A percentile compares a stretch with the other conserved stretches of the same genome.
phyloP scores from a whole-genome alignment of 2,113 vertebrate genomes.

The Corvus moneduloides region DNA sequence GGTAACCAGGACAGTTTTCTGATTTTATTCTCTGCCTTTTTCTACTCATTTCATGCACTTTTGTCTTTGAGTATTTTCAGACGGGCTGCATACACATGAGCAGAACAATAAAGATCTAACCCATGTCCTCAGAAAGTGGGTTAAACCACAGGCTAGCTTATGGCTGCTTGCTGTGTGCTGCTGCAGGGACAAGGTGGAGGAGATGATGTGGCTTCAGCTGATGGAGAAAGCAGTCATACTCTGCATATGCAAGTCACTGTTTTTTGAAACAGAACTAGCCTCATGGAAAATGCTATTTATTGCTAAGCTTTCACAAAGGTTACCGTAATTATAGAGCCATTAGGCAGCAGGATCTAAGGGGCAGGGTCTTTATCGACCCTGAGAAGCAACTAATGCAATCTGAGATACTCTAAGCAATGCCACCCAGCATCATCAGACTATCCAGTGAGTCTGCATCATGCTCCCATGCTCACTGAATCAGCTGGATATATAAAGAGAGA shows the following conservation, averaged over 20 bases:
- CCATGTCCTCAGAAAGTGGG: not conserved
- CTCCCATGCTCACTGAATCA: not conserved
- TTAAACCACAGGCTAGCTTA: not conserved
- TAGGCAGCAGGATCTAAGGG: not conserved
- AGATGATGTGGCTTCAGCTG: not conserved
- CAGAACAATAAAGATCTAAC: conserved; percentile 17
- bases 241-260: not conserved
- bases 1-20: not conserved
- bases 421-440: not conserved
- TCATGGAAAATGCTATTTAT: conserved; percentile 46
- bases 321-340: not conserved
- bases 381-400: not conserved
- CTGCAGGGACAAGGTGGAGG: not conserved
- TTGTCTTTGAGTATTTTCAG: not conserved
- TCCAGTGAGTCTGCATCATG: not conserved
- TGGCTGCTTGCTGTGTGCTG: not conserved
- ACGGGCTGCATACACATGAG: not conserved
- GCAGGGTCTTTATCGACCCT: not conserved
- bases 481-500: not conserved
- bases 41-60: not conserved
- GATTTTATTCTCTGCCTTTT: not conserved
- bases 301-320: conserved; percentile 2
- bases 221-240: not conserved
- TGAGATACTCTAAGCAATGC: not conserved
- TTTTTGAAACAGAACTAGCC: not conserved